Percentiles rank a stretch among this genome's conserved stretches.
These are phyloP conservation scores for Mesodorylaimus sp. DNA, from an alignment of 2,888 invertebrate genomes.

Conservation along the genomic window DNA sequence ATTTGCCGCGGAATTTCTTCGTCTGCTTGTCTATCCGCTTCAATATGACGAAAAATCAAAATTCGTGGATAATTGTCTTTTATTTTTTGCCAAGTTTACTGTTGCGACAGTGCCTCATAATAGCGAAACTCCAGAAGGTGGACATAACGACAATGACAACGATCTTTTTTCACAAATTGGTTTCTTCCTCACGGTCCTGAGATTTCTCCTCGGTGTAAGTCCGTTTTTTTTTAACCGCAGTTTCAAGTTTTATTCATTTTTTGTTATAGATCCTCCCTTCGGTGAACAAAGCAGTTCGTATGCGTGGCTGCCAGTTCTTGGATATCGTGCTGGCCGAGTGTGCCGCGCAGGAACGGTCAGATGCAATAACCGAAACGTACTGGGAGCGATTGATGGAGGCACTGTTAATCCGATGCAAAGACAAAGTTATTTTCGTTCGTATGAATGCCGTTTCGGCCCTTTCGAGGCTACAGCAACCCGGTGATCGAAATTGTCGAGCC, in stretches of 20 bases:
- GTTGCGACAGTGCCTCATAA: too few species aligned
- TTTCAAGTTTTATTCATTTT: too few species aligned
- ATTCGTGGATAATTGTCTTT: background rate
- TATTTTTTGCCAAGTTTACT: background rate
- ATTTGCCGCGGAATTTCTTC: too few species aligned
- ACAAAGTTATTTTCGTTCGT: slow-evolving; percentile 54
- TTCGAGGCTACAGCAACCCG: slow-evolving; percentile 58
- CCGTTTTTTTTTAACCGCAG: too few species aligned
- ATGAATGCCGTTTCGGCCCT: slow-evolving; percentile 59
- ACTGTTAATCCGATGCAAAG: slow-evolving; percentile 50
- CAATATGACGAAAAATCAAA: background rate
- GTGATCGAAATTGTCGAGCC: slow-evolving; percentile 52
- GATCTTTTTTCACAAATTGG: too few species aligned
- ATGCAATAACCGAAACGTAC: slow-evolving; percentile 47
- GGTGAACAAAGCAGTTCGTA: slow-evolving; percentile 43
- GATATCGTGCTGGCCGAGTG: slow-evolving; percentile 52
- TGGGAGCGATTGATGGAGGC: slow-evolving; percentile 51
- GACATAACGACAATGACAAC: too few species aligned
- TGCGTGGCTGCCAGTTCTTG: slow-evolving; percentile 56
- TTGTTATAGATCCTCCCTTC: slow-evolving; percentile 36
- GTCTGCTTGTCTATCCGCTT: too few species aligned
- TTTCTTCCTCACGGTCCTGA: too few species aligned
- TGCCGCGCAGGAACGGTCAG: slow-evolving; percentile 54
- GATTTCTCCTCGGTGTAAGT: too few species aligned
- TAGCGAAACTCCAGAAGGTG: too few species aligned